phyloP scores from a whole-genome alignment of 1,140 invertebrate species.

The Drosophila pachea region DNA sequence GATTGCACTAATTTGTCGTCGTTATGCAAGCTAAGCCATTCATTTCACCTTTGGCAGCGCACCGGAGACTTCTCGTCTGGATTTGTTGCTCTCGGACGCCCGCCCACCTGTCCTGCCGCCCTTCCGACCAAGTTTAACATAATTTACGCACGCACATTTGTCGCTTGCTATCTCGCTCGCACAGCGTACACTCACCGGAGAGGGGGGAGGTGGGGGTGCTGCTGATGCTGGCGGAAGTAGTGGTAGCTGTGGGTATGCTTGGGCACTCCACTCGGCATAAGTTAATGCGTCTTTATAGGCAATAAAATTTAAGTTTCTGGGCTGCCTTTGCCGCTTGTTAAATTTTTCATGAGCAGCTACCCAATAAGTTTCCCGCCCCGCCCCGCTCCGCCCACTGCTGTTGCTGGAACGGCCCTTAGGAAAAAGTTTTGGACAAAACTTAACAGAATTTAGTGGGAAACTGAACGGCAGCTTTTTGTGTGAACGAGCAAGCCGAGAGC shows the following conservation, averaged over 20 bases:
- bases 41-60: constrained; percentile 30
- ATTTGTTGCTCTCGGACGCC: constrained; percentile 9
- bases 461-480: constrained; percentile 31
- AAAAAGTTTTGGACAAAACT: constrained; percentile 67
- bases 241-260: background rate
- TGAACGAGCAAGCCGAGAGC: background rate
- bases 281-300: constrained; percentile 77
- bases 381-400: background rate
- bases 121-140: constrained; percentile 32
- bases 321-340: constrained; percentile 53
- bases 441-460: constrained; percentile 66
- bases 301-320: constrained; percentile 75
- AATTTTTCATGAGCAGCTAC: constrained; percentile 65
- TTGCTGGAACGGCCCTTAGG: background rate
- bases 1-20: constrained; percentile 52
- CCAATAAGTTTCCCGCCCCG: constrained; percentile 54
- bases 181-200: constrained; percentile 15
- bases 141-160: constrained; percentile 69
- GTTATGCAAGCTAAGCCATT: constrained; percentile 52
- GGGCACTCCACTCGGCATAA: constrained; percentile 46
- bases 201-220: background rate
- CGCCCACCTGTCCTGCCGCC: background rate
- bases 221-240: too few relatives aligned
- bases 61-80: constrained; percentile 5
- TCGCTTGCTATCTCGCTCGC: constrained; percentile 41